Conservation (phyloP, 2,888 invertebrate species). For the Bombylius major region DNA sequence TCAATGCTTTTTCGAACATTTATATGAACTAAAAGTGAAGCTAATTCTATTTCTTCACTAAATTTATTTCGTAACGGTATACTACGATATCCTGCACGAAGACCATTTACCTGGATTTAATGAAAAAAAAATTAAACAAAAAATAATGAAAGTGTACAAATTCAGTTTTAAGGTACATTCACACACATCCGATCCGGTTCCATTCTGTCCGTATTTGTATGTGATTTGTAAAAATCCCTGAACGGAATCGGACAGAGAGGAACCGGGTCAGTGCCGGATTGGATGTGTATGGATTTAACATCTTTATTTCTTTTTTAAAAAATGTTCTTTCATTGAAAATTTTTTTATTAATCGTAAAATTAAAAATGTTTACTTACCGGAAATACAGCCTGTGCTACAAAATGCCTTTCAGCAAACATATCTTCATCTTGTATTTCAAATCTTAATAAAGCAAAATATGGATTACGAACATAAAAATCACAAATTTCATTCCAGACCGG, state of each 20-base stretch:
- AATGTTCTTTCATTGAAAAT: no score
- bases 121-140: constrained; percentile 16
- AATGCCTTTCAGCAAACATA: constrained; percentile 93
- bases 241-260: no score
- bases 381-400: constrained; percentile 91
- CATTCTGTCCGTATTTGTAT: no score
- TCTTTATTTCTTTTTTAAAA: neutral
- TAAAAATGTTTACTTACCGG: constrained; percentile 44
- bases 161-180: neutral
- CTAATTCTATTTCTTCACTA: constrained; percentile 85
- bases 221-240: no score
- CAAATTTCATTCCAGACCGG: constrained; percentile 84
- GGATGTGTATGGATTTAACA: neutral
- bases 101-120: constrained; percentile 51
- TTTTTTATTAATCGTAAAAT: no score
- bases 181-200: no score
- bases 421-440: constrained; percentile 92
- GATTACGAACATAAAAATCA: constrained; percentile 69
- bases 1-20: constrained; percentile 16
- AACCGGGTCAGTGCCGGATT: neutral
- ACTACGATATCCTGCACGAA: constrained; percentile 80
- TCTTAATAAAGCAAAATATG: constrained; percentile 69
- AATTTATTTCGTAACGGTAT: constrained; percentile 79
- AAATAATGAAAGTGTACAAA: neutral
- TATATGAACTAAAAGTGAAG: constrained; percentile 75